Conservation (phyloP, 2,797 vertebrate genomes). For the Podargus strigoides region DNA sequence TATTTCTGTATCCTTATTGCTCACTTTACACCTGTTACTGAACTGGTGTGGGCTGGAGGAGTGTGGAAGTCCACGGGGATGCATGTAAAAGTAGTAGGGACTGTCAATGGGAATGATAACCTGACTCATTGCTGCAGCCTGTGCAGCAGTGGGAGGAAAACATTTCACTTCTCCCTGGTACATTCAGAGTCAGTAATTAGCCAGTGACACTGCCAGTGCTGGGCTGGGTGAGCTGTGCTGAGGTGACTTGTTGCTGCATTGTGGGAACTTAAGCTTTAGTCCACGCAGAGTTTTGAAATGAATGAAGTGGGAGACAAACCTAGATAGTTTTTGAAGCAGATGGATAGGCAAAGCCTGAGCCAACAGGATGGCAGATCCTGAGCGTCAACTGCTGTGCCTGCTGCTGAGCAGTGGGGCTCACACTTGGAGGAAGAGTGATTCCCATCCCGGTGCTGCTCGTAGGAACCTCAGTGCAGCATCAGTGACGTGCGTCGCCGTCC, state of each 20-base stretch:
- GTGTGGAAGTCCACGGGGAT: not conserved
- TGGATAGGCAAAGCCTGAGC: not conserved
- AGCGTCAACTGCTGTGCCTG: fast-evolving
- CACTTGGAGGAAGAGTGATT: not conserved
- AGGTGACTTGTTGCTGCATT: not conserved
- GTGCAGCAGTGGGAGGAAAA: not conserved
- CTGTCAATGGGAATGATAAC: constrained; percentile 21
- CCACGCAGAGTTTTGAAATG: fast-evolving
- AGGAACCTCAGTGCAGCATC: fast-evolving
- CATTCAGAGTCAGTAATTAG: not conserved
- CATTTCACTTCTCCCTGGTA: not conserved
- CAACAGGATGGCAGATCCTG: not conserved
- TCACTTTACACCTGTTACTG: not conserved
- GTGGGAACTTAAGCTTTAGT: not conserved
- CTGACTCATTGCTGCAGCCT: not conserved
- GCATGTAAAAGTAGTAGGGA: not conserved
- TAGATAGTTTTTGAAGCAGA: not conserved
- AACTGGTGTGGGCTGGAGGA: not conserved
- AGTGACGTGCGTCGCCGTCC: no score
- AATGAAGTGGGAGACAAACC: not conserved
- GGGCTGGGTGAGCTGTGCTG: not conserved
- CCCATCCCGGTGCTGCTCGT: not conserved
- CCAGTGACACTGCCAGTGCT: not conserved
- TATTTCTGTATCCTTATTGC: not conserved
- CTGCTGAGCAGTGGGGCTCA: not conserved